Evolutionary conservation across 2,113 vertebrate genomes (phyloP).

Genomic region (Aythya baeri): DNA sequence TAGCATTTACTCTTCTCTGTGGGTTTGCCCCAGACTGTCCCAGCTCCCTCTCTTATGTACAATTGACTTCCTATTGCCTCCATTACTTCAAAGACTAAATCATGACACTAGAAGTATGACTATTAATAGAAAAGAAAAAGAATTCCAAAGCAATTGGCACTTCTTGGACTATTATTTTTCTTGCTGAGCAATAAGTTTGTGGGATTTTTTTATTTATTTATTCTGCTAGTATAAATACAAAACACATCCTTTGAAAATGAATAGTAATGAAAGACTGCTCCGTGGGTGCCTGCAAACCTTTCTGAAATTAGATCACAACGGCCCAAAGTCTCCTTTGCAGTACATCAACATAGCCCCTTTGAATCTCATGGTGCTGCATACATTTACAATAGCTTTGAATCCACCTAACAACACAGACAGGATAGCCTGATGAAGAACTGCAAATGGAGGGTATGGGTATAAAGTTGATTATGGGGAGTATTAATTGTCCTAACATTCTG

Average conservation of each 20-base stretch:
- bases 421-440: not conserved
- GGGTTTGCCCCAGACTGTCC: not conserved
- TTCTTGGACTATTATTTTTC: not conserved
- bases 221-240: not conserved
- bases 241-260: not conserved
- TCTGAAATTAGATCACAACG: not conserved
- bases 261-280: not conserved
- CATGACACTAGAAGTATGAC: not conserved
- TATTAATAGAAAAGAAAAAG: conserved; percentile 21
- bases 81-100: not conserved
- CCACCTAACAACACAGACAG: not conserved
- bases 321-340: not conserved
- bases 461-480: not conserved
- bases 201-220: not conserved
- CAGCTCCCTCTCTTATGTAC: not conserved
- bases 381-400: not conserved
- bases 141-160: not conserved
- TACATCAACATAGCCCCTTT: not conserved
- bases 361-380: not conserved
- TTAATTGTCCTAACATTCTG: not conserved
- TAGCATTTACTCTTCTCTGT: not conserved
- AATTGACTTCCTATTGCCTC: not conserved
- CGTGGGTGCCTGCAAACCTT: not conserved
- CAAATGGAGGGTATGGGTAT: not conserved
- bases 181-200: not conserved